These are phyloP conservation scores for Australoheros facetus DNA, from an alignment of 2,797 vertebrate species.

Conservation along the genomic window DNA sequence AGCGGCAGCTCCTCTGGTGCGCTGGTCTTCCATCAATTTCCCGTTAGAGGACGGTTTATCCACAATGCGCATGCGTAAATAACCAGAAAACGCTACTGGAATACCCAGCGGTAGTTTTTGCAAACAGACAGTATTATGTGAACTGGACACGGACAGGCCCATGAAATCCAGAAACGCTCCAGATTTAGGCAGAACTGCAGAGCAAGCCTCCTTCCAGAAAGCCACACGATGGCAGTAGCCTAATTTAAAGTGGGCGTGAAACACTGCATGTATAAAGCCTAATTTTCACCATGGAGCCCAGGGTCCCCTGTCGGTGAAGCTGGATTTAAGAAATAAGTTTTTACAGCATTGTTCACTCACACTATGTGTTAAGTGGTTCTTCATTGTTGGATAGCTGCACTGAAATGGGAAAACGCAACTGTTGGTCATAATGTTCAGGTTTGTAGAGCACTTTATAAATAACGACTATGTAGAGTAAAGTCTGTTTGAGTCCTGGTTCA, in stretches of 20 bases:
- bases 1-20: neutral
- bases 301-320: too few species aligned
- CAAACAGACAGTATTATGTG: neutral
- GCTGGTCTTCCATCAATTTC: neutral
- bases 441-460: too few species aligned
- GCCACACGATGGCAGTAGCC: neutral
- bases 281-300: too few species aligned
- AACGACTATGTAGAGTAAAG: too few species aligned
- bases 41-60: neutral
- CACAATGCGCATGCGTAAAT: neutral
- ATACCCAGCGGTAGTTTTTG: neutral
- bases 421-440: too few species aligned
- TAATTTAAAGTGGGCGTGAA: neutral
- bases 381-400: too few species aligned
- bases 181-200: neutral
- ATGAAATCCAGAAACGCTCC: neutral
- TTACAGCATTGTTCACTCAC: too few species aligned
- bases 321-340: too few species aligned
- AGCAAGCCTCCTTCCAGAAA: neutral
- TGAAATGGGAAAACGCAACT: too few species aligned
- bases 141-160: neutral
- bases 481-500: too few species aligned
- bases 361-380: too few species aligned
- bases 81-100: neutral
- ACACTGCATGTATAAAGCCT: too few species aligned